Percentiles rank a stretch among this genome's conserved stretches.
phyloP scores from a whole-genome alignment of 2,113 vertebrate species.

The Lucifuga dentata region DNA sequence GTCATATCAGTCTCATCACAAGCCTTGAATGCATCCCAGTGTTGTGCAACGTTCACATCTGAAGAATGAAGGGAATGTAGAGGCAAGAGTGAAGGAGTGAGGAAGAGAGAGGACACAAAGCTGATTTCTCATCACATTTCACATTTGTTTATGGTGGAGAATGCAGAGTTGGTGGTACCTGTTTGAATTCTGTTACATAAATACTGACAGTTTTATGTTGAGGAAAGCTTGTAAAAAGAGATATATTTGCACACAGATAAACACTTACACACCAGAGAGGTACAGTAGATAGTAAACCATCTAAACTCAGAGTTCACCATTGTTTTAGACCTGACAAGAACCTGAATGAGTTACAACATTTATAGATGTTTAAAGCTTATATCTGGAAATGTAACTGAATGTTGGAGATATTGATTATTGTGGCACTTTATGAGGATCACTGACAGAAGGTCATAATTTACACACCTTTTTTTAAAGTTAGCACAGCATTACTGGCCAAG shows the following conservation, averaged over 20 bases:
- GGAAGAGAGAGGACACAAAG: neutral
- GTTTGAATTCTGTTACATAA: no score
- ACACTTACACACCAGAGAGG: neutral
- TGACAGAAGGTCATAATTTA: neutral
- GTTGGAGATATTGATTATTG: neutral
- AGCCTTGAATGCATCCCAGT: constrained; percentile 39
- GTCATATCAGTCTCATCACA: constrained; percentile 56
- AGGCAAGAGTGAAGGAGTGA: constrained; percentile 2
- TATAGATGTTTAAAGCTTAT: neutral
- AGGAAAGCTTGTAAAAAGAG: no score
- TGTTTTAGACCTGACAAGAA: neutral
- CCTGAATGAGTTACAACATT: neutral
- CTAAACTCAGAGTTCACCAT: neutral
- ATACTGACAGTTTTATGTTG: no score
- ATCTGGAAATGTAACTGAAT: constrained; percentile 16
- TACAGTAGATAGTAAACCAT: neutral
- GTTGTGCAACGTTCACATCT: constrained; percentile 7
- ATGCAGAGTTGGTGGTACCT: no score
- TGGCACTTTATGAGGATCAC: neutral
- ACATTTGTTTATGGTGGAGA: constrained; percentile 4
- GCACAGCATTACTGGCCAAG: neutral
- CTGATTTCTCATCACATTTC: constrained; percentile 13
- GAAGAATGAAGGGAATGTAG: constrained; percentile 15
- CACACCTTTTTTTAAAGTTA: neutral
- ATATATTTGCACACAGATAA: no score